Conservation (phyloP, 1,140 invertebrate species). For the Oryzaephilus surinamensis region DNA sequence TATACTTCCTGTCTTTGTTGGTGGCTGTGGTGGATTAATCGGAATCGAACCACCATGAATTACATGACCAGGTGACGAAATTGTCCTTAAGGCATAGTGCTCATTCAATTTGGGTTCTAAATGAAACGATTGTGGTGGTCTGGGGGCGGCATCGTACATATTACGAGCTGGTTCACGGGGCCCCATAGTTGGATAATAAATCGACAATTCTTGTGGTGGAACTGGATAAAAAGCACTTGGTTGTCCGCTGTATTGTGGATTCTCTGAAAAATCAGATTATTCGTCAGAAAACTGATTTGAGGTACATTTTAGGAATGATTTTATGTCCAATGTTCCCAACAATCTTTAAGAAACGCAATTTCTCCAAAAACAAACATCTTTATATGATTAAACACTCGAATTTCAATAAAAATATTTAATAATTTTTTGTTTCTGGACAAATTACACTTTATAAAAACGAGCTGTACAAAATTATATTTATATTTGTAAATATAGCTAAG, state of each 20-base stretch:
- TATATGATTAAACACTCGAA: conserved; percentile 1
- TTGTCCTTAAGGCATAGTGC: conserved; percentile 26
- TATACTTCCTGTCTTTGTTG: conserved; percentile 31
- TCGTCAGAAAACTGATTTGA: neutral
- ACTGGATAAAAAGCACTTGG: conserved; percentile 26
- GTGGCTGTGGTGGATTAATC: conserved; percentile 25
- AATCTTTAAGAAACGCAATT: no score
- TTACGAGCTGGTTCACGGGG: conserved; percentile 25
- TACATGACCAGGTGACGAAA: conserved; percentile 22
- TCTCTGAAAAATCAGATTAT: conserved; percentile 26
- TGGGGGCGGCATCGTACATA: conserved; percentile 27
- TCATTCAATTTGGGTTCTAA: conserved; percentile 30
- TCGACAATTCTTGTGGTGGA: conserved; percentile 27
- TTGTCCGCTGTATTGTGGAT: conserved; percentile 30
- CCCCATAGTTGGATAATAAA: conserved; percentile 28
- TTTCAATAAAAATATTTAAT: neutral
- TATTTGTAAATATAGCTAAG: conserved; percentile 1
- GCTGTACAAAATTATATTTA: neutral
- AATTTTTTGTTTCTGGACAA: neutral
- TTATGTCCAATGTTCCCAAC: neutral
- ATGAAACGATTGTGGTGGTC: conserved; percentile 28
- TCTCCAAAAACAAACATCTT: no score
- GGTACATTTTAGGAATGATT: neutral
- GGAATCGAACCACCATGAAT: conserved; percentile 29
- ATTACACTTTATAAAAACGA: conserved; percentile 1